Evolutionary conservation across 2,797 vertebrate species (phyloP).

Genomic region (Peromyscus nudipes): DNA sequence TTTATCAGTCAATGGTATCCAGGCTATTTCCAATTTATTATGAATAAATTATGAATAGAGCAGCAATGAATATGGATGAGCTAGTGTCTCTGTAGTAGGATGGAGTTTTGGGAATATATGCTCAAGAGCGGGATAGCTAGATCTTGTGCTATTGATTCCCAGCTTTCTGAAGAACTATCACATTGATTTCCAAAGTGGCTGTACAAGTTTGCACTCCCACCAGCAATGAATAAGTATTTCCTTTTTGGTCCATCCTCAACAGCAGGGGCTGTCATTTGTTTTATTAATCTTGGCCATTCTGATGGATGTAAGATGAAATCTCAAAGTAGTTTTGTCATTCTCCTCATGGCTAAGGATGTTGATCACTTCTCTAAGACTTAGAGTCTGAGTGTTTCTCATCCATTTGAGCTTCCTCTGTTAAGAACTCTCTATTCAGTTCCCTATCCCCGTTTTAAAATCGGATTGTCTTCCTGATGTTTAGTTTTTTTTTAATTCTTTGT

Average conservation of each 20-base stretch:
- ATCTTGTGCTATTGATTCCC: background rate
- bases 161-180: background rate
- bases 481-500: background rate
- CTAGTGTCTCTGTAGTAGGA: too few relatives aligned
- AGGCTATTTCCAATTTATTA: too few relatives aligned
- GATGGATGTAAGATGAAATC: background rate
- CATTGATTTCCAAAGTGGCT: background rate
- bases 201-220: background rate
- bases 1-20: too few relatives aligned
- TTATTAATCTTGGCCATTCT: background rate
- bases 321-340: background rate
- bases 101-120: background rate
- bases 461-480: background rate
- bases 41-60: too few relatives aligned
- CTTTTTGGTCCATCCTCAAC: background rate
- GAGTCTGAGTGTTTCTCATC: background rate
- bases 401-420: background rate
- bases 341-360: background rate
- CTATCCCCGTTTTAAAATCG: background rate
- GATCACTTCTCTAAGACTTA: background rate
- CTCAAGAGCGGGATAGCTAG: background rate
- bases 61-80: too few relatives aligned
- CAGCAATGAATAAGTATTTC: background rate
- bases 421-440: background rate
- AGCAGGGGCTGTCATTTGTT: background rate